Conservation (phyloP, 2,888 invertebrate species). For the Dysmachus trigonus region DNA sequence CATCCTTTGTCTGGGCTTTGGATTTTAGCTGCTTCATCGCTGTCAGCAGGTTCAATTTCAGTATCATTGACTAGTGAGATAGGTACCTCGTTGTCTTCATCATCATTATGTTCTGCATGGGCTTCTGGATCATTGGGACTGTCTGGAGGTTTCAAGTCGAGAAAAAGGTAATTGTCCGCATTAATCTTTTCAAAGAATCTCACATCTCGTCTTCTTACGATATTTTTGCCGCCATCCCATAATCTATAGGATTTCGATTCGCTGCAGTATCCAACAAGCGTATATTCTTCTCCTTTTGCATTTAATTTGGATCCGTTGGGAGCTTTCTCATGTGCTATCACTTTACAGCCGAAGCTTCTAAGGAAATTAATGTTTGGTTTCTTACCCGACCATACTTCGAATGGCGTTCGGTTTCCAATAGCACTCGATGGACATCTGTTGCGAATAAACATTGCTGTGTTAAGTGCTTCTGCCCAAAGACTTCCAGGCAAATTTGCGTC, state of each 20-base stretch:
- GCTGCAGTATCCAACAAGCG: slow-evolving; percentile 28
- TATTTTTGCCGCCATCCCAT: slow-evolving; percentile 27
- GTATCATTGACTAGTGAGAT: not conserved
- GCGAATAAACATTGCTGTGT: slow-evolving; percentile 51
- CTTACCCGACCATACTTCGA: slow-evolving; percentile 39
- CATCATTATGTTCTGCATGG: no score
- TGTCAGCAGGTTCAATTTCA: no score
- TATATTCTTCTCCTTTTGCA: slow-evolving; percentile 32
- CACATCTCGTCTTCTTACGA: slow-evolving; percentile 12
- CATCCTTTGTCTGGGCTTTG: not conserved
- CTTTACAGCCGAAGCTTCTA: slow-evolving; percentile 41
- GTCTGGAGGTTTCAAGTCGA: not conserved
- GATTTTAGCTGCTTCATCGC: not conserved
- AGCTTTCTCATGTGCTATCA: slow-evolving; percentile 8
- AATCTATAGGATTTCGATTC: slow-evolving; percentile 39
- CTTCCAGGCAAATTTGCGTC: slow-evolving; percentile 44
- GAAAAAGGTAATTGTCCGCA: not conserved
- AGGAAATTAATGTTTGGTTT: slow-evolving; percentile 23
- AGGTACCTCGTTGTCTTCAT: no score
- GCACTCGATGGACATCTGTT: slow-evolving; percentile 44
- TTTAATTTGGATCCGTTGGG: slow-evolving; percentile 27
- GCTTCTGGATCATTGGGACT: no score
- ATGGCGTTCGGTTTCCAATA: slow-evolving; percentile 4
- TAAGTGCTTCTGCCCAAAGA: slow-evolving; percentile 55
- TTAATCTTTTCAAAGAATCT: slow-evolving; percentile 35